Percentiles rank a stretch among this genome's conserved stretches.
phyloP scores from a whole-genome alignment of 2,797 vertebrate species.

The Enteromius trimaculatus region DNA sequence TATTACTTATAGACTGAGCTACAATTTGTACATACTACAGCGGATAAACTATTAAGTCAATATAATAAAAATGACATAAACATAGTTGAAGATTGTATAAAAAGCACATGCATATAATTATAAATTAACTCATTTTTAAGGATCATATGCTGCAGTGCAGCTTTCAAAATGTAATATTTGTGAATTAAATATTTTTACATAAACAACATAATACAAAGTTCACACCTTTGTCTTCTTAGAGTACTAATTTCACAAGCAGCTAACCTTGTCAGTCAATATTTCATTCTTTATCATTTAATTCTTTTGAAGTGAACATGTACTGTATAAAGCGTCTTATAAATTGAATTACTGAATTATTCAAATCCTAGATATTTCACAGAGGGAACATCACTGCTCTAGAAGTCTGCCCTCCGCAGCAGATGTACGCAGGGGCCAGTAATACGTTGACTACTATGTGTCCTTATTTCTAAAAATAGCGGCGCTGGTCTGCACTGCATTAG shows the following conservation, averaged over 20 bases:
- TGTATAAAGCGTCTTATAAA: not conserved
- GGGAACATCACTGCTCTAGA: slow-evolving; percentile 1
- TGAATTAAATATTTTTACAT: not conserved
- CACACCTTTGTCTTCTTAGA: not conserved
- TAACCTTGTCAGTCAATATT: not conserved
- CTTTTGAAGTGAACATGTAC: not conserved
- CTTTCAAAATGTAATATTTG: not conserved
- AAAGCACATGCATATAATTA: too few relatives aligned
- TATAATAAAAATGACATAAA: not conserved
- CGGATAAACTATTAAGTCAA: too few relatives aligned
- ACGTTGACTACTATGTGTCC: slow-evolving; percentile 22
- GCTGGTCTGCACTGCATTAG: slow-evolving; percentile 37
- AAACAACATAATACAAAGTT: not conserved
- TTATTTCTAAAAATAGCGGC: slow-evolving; percentile 44
- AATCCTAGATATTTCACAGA: not conserved
- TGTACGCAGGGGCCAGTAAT: slow-evolving; percentile 27
- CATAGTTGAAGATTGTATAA: too few relatives aligned
- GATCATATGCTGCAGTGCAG: not conserved
- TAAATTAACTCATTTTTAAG: not conserved
- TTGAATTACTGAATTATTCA: not conserved
- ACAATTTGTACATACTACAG: too few relatives aligned
- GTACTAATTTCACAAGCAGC: not conserved
- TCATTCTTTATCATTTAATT: not conserved
- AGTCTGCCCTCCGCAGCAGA: slow-evolving; percentile 4
- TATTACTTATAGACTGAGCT: too few relatives aligned